Evolutionary conservation across 2,113 vertebrate genomes (phyloP).

Genomic region (Hippocampus mohnikei): DNA sequence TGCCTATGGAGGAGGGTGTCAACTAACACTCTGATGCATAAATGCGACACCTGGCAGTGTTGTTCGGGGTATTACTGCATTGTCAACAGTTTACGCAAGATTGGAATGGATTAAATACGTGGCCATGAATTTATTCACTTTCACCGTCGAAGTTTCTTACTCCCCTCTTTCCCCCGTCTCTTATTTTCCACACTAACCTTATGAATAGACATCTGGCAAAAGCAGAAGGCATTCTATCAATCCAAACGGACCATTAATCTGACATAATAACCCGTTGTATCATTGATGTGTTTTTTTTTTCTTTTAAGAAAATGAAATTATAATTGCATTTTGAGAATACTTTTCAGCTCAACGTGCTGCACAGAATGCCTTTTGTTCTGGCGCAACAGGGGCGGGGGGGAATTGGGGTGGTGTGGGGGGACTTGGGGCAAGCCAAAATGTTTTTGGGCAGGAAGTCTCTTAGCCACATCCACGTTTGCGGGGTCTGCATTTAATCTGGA

Average conservation of each 20-base stretch:
- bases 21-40: not conserved
- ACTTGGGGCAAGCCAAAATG: not conserved
- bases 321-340: conserved; percentile 24
- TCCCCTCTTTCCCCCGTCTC: not conserved
- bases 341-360: not conserved
- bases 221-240: not conserved
- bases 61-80: no score
- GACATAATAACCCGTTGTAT: conserved; percentile 13
- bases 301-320: conserved; percentile 10
- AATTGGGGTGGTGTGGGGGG: not conserved
- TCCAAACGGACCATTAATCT: conserved; percentile 2
- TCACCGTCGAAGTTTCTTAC: not conserved
- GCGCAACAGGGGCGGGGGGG: conserved; percentile 9
- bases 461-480: conserved; percentile 56
- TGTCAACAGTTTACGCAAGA: no score
- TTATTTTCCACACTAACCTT: not conserved
- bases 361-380: conserved; percentile 18
- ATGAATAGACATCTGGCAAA: conserved; percentile 15
- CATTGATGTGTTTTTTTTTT: conserved; percentile 15
- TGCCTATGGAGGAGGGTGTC: conserved; percentile 1
- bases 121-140: not conserved
- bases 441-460: conserved; percentile 55
- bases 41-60: conserved; percentile 12
- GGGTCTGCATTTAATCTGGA: conserved; percentile 46
- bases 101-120: no score